These are phyloP conservation scores for Rhynchonycteris naso DNA, from an alignment of 2,797 vertebrate species.

Conservation along the genomic window DNA sequence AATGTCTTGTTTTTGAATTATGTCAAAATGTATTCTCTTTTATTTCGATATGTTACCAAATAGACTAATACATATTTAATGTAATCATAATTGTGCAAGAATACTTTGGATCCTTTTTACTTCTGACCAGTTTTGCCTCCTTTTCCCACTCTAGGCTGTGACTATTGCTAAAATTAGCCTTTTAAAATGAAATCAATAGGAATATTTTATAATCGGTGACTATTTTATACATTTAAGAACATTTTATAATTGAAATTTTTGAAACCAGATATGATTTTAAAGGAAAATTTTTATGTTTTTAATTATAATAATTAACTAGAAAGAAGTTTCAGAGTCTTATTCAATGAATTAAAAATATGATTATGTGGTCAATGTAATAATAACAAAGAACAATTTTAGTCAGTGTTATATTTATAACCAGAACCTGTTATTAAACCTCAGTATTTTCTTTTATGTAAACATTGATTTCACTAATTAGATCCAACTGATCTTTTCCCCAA, in stretches of 20 bases:
- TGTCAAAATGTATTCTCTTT: conserved; percentile 74
- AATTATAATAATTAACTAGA: conserved; percentile 71
- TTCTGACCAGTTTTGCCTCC: conserved; percentile 56
- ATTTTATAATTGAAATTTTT: conserved; percentile 72
- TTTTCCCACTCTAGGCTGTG: conserved; percentile 37
- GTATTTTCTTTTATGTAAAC: conserved; percentile 82
- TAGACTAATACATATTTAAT: conserved; percentile 74
- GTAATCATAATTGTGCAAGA: conserved; percentile 68
- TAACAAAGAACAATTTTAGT: conserved; percentile 78
- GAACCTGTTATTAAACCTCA: conserved; percentile 79
- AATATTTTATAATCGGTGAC: conserved; percentile 59
- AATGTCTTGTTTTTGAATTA: conserved; percentile 69
- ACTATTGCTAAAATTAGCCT: conserved; percentile 67
- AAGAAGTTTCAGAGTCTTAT: conserved; percentile 68
- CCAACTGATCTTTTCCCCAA: conserved; percentile 90
- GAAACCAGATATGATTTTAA: conserved; percentile 60
- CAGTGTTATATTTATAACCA: conserved; percentile 80
- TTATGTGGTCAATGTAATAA: conserved; percentile 77
- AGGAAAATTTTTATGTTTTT: conserved; percentile 67
- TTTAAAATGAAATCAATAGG: conserved; percentile 63
- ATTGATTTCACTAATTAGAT: conserved; percentile 89
- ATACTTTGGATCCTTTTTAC: conserved; percentile 63
- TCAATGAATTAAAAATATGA: conserved; percentile 74
- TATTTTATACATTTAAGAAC: conserved; percentile 62
- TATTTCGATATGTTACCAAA: conserved; percentile 65